These are phyloP conservation scores for Tachycineta bicolor DNA, from an alignment of 2,113 vertebrate species.

Conservation along the genomic window DNA sequence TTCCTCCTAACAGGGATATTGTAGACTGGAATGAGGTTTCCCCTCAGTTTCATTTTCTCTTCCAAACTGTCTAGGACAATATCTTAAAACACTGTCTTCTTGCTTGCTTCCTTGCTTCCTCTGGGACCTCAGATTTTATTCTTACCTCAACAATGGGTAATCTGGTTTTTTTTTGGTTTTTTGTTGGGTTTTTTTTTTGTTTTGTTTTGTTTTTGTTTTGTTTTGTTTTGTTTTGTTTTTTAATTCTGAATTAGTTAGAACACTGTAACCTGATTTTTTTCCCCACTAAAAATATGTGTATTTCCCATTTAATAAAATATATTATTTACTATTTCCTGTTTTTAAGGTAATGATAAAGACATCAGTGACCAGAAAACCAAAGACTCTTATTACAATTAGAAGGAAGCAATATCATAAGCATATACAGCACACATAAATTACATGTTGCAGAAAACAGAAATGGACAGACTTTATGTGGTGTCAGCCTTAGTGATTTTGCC, in stretches of 20 bases:
- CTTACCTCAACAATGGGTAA: neutral
- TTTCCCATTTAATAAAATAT: neutral
- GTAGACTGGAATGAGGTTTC: neutral
- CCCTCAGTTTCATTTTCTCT: neutral
- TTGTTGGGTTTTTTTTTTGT: too few species aligned
- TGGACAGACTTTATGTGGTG: slow-evolving; percentile 16
- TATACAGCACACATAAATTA: slow-evolving; percentile 32
- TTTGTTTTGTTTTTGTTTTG: too few species aligned
- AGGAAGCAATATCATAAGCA: neutral
- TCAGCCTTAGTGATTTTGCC: slow-evolving; percentile 10
- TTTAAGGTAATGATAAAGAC: neutral
- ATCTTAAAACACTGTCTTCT: neutral
- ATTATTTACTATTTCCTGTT: neutral
- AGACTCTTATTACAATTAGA: neutral
- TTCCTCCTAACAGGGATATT: neutral
- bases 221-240: too few species aligned
- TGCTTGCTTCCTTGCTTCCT: neutral
- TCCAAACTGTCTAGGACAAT: neutral
- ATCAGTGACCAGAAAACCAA: slow-evolving; percentile 21
- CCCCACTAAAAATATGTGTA: neutral
- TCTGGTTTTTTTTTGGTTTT: neutral
- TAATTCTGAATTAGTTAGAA: neutral
- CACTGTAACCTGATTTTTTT: neutral
- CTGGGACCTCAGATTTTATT: neutral
- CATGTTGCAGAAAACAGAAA: slow-evolving; percentile 37